These are phyloP conservation scores for Trichopria drosophilae DNA, from an alignment of 2,888 invertebrate species.

Conservation along the genomic window DNA sequence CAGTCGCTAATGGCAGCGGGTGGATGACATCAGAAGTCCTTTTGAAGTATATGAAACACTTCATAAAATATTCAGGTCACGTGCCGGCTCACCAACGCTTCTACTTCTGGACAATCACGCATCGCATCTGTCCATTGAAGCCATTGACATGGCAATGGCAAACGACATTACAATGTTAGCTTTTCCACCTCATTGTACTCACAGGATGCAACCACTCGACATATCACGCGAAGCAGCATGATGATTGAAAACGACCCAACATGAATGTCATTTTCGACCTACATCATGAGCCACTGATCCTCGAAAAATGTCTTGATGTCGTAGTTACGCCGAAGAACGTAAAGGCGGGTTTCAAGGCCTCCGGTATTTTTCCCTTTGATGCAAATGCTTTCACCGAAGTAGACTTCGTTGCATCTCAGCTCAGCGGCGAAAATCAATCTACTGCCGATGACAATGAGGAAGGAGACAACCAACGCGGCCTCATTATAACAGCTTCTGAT, in stretches of 20 bases:
- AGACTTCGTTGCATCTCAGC: no score
- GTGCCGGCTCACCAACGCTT: not conserved
- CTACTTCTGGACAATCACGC: no score
- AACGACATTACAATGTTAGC: conserved; percentile 38
- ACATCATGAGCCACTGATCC: no score
- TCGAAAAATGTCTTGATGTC: conserved; percentile 35
- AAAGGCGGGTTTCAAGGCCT: conserved; percentile 24
- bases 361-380: conserved; percentile 30
- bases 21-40: conserved; percentile 4
- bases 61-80: not conserved
- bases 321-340: conserved; percentile 29
- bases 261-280: conserved; percentile 21
- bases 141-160: conserved; percentile 39
- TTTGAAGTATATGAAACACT: not conserved
- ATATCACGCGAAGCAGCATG: not conserved
- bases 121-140: conserved; percentile 2
- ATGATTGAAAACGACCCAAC: not conserved
- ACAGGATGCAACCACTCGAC: conserved; percentile 18
- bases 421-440: no score
- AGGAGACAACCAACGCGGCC: no score
- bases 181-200: conserved; percentile 39
- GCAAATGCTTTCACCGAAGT: conserved; percentile 25
- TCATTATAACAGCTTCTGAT: no score
- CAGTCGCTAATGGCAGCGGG: not conserved
- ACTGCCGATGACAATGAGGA: no score